Base-by-base conservation (phyloP, 2,113 vertebrate genomes). In the Callionymus lyra region DNA sequence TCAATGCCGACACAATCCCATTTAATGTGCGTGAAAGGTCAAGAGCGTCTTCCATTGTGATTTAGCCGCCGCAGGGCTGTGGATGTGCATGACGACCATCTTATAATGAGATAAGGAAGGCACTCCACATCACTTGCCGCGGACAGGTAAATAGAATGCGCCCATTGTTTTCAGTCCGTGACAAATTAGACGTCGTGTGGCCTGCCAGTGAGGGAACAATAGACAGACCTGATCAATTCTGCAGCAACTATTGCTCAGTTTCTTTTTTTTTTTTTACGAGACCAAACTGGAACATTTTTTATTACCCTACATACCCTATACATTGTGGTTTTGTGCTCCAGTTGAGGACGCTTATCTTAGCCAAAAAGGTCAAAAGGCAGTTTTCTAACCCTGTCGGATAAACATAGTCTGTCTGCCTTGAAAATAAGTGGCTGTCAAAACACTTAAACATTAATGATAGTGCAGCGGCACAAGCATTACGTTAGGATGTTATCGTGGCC, bases 401-500 rank as follows among this genome's bases (percentile, higher is more conserved):
- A 27, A 8, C 21, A 4, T 4, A 27, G 21, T 27, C 21, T 8
- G 8, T 5, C 8, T 8, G 21, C 21, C 62, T 19, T 51, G 52
- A 44, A 71, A 71, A 65, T 65, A 68, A 43, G 46, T 63, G 3
- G 16, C 46, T 70, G 47, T 49, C 48, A 54, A 14, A 45, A 9
- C 47, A 37, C 27, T 17, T 34, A 21, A 34, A 35, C 39, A 50
- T 59, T 54, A 65, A 56, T 51, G 49, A 38, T 32, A 49, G 44
- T 59, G 45, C 39, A 56, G 32, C 34, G 43, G 39, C 1, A 16
- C 41, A n/a, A n/a, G n/a, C n/a, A n/a, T n/a, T n/a, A n/a, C n/a
- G n/a, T n/a, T n/a, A n/a, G n/a, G n/a, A n/a, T n/a, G n/a, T n/a
- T n/a, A n/a, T n/a, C n/a, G n/a, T n/a, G n/a, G n/a, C n/a, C n/a